Conservation (phyloP, 2,113 vertebrate species). For the Zootoca vivipara region DNA sequence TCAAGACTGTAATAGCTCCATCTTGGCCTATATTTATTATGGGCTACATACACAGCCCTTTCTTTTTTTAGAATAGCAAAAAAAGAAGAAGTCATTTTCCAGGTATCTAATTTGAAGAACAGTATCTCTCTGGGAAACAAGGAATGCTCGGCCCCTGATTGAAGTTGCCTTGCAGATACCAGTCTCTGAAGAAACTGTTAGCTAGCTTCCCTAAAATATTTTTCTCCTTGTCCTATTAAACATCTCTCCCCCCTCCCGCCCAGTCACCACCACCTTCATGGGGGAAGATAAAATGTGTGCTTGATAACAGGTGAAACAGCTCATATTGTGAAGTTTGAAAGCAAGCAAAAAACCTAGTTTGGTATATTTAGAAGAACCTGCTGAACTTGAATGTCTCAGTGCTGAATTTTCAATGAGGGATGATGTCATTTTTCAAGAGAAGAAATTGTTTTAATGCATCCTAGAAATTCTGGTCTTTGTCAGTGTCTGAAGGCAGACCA, state of each 20-base stretch:
- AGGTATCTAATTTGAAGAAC: background rate
- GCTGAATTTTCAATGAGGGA: background rate
- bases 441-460: background rate
- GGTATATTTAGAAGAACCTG: slow-evolving; percentile 1
- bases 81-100: no score
- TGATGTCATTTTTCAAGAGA: background rate
- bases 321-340: background rate
- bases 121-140: background rate
- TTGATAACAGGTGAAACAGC: background rate
- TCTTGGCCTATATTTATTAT: background rate
- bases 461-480: background rate
- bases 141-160: background rate
- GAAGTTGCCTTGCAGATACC: background rate
- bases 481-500: background rate
- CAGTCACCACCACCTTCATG: background rate
- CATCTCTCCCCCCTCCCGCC: background rate
- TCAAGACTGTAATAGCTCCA: background rate
- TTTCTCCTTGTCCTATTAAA: background rate
- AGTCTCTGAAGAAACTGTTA: background rate
- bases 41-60: no score
- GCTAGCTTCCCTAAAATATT: background rate
- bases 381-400: background rate
- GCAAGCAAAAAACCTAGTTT: background rate
- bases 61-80: no score
- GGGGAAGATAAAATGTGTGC: background rate